These are phyloP conservation scores for Phrynocephalus forsythii DNA, from an alignment of 2,797 vertebrate species.

Conservation along the genomic window DNA sequence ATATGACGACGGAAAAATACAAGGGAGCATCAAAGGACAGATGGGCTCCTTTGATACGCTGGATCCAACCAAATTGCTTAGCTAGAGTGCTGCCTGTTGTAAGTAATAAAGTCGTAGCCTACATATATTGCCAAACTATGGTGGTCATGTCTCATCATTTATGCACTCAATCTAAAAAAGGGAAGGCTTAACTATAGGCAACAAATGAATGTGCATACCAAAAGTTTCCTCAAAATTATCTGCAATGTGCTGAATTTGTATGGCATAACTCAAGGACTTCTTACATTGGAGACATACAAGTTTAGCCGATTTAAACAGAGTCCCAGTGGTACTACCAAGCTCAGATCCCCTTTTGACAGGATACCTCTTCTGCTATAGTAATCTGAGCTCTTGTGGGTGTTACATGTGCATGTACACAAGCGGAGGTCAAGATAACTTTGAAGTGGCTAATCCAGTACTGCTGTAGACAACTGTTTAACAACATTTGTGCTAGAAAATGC, in stretches of 20 bases:
- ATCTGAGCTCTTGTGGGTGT: not conserved
- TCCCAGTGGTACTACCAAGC: no score
- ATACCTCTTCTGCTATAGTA: not conserved
- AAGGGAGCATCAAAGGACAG: no score
- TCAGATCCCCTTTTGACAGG: not conserved
- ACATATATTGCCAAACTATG: no score
- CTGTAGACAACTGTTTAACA: slow-evolving; percentile 2
- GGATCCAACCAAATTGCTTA: no score
- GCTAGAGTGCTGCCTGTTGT: no score
- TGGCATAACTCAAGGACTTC: not conserved
- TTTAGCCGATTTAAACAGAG: no score
- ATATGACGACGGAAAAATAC: no score
- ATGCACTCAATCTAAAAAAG: no score
- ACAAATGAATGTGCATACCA: not conserved
- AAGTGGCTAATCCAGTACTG: not conserved
- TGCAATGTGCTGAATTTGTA: not conserved
- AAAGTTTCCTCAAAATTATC: not conserved
- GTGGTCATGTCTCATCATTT: no score
- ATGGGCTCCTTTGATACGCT: no score
- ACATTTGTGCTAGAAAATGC: slow-evolving; percentile 31
- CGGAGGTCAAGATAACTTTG: not conserved
- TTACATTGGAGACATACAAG: not conserved
- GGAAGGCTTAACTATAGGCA: no score
- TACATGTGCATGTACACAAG: not conserved
- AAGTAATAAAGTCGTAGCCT: no score